Evolutionary conservation across 2,888 invertebrate species (phyloP), one percentile per base, ranked within the genome.

Genomic region (Trilocha varians): DNA sequence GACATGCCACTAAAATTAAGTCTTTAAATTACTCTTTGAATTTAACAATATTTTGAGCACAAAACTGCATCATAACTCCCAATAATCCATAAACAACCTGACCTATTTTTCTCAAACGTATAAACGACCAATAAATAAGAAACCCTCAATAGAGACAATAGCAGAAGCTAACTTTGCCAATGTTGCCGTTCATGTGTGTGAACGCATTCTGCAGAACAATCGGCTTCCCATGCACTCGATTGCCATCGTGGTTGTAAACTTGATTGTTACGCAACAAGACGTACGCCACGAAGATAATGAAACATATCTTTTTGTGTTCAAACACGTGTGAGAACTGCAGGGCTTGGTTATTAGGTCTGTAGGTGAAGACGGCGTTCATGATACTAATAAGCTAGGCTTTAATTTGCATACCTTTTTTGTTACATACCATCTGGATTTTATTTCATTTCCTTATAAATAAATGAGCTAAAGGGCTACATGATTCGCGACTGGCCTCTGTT

Each of bases 221-320:
- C 52, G 51, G 53, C 33, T 79, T 79, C 80, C 69, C 80, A 79
- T 75, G 73, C 71, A 70, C 72, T 58, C 66, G 78, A 78, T 80
- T 75, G 74, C 66, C 73, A 78, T 77, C 79, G 57, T 54, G 55
- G 59, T 61, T 53, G 69, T 78, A 74, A 78, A 79, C 75, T 76
- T 76, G 65, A 65, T 50, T 48, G 59, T 83, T 80, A 71, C 75
- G 80, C 77, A 83, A 84, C 74, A 73, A 78, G 77, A 78, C 78
- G 75, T 70, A 64, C 74, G 61, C 61, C 56, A 57, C 62, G 57
- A 43, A 78, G 72, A 76, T 72, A 79, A 76, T 67, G 74, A 76
- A 77, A 77, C 70, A 65, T 67, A 67, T 64, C 65, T 78, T 82
- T 82, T 79, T 79, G 67, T 68, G 48, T 60, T 50, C 48, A 60